Conservation (phyloP, 1,140 invertebrate species). For the Manduca sexta region DNA sequence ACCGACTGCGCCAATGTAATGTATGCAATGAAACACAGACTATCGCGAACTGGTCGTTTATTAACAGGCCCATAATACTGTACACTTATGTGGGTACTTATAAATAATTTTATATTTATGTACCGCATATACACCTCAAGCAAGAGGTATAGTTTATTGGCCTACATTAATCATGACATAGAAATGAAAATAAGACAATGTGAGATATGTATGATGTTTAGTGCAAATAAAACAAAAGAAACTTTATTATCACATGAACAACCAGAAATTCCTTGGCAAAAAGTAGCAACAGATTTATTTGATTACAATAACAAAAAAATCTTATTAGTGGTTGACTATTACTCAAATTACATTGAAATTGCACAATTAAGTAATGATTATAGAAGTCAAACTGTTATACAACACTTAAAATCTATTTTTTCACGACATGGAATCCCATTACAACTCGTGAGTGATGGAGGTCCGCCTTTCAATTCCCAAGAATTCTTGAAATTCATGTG, state of each 20-base stretch:
- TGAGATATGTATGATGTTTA: no score
- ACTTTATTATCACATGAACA: constrained; percentile 9
- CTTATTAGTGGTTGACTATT: constrained; percentile 22
- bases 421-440: constrained; percentile 20
- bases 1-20: constrained; percentile 4
- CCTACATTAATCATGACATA: no score
- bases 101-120: no score
- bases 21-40: no score
- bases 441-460: constrained; percentile 16
- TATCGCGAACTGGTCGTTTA: no score
- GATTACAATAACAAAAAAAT: constrained; percentile 22
- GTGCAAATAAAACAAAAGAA: neutral
- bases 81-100: no score
- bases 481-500: constrained; percentile 17
- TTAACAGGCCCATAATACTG: no score
- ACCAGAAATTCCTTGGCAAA: constrained; percentile 20
- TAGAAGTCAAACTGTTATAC: constrained; percentile 14
- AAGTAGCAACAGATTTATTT: constrained; percentile 24
- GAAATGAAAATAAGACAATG: no score
- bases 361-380: constrained; percentile 1
- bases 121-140: no score
- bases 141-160: no score
- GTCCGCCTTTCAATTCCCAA: constrained; percentile 15
- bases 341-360: constrained; percentile 25
- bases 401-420: constrained; percentile 19